Conservation (phyloP, 1,140 invertebrate genomes). For the Myzus persicae region DNA sequence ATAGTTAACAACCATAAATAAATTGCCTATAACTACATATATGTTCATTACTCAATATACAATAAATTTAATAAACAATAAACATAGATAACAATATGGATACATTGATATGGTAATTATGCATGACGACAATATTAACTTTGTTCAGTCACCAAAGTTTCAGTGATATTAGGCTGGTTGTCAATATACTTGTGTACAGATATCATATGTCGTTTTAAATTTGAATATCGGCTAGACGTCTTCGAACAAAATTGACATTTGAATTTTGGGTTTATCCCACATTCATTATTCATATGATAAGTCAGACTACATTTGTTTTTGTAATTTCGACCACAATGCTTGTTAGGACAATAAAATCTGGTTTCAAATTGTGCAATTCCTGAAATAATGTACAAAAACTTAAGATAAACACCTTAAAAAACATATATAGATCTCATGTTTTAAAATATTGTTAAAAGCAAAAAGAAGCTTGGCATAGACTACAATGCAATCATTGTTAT, state of each 20-base stretch:
- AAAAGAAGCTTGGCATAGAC: background rate
- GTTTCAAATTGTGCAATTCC: background rate
- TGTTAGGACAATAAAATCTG: constrained; percentile 49
- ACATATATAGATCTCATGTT: background rate
- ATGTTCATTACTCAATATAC: background rate
- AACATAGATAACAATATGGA: background rate
- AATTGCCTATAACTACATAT: background rate
- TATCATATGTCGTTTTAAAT: constrained; percentile 63
- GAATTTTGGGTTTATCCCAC: constrained; percentile 65
- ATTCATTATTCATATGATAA: constrained; percentile 67
- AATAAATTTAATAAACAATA: background rate
- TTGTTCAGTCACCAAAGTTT: background rate
- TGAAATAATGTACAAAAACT: constrained; percentile 25
- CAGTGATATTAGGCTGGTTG: background rate
- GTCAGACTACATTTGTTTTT: constrained; percentile 64
- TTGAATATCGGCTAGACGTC: constrained; percentile 64
- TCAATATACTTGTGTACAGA: constrained; percentile 58
- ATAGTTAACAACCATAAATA: background rate
- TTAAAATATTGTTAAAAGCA: background rate
- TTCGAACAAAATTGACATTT: constrained; percentile 66
- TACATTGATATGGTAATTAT: background rate
- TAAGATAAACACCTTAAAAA: background rate
- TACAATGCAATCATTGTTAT: background rate
- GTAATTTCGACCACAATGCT: constrained; percentile 58
- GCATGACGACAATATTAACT: background rate